Conservation (phyloP, 2,888 invertebrate genomes). For the Nymphalis c-album region DNA sequence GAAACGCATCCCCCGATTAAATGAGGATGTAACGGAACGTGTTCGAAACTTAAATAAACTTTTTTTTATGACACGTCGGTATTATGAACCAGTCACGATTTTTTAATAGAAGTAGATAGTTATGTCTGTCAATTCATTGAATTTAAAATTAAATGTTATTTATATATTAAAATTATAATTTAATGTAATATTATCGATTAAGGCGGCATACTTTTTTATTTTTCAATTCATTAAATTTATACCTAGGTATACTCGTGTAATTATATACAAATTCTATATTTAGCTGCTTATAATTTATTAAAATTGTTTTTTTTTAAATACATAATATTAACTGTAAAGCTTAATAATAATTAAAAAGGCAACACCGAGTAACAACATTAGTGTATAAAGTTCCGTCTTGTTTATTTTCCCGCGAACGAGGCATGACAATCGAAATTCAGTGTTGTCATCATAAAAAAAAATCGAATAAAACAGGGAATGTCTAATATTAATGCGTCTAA, state of each 20-base stretch:
- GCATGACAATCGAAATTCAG: slow-evolving; percentile 78
- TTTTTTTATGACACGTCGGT: slow-evolving; percentile 42
- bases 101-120: not conserved
- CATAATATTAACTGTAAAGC: not conserved
- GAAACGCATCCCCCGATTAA: slow-evolving; percentile 64
- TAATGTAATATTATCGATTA: not conserved
- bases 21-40: slow-evolving; percentile 65
- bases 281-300: too few species aligned
- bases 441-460: slow-evolving; percentile 70
- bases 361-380: slow-evolving; percentile 8
- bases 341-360: not conserved
- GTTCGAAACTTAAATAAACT: slow-evolving; percentile 64
- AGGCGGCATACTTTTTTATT: too few species aligned
- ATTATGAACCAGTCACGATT: not conserved
- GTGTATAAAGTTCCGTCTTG: slow-evolving; percentile 60
- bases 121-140: not conserved
- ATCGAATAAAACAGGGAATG: slow-evolving; percentile 61
- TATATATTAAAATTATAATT: not conserved
- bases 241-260: too few species aligned
- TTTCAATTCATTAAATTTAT: too few species aligned
- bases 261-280: too few species aligned
- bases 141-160: not conserved
- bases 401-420: slow-evolving; percentile 65
- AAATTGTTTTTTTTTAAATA: not conserved
- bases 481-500: slow-evolving; percentile 76